phyloP scores from a whole-genome alignment of 2,113 vertebrate species.

The Empidonax traillii region DNA sequence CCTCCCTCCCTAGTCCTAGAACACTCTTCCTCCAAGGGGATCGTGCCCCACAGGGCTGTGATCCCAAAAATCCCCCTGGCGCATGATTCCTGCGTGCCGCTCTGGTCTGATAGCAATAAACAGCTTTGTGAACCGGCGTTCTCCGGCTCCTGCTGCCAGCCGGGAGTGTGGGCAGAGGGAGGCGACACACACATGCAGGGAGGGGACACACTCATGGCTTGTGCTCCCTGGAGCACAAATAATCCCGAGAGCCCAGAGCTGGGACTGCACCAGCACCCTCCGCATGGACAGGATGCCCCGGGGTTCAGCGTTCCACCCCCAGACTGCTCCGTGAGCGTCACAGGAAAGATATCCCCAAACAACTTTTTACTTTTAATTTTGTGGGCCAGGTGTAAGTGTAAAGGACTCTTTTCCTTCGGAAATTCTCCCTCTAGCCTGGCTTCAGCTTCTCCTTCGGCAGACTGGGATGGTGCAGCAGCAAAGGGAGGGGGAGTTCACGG shows the following conservation, averaged over 20 bases:
- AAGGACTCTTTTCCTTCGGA: not conserved
- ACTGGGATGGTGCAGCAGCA: not conserved
- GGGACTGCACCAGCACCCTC: not conserved
- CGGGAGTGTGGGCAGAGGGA: not conserved
- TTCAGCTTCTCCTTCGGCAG: not conserved
- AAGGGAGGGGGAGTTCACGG: rapidly evolving
- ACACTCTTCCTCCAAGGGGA: rapidly evolving
- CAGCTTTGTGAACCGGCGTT: rapidly evolving
- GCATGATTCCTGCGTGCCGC: not conserved
- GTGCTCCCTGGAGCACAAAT: rapidly evolving
- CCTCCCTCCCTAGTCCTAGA: rapidly evolving
- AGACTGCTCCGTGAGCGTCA: not conserved
- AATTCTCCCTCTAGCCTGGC: not conserved
- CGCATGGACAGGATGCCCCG: rapidly evolving
- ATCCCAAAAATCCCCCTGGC: not conserved
- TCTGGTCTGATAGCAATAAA: not conserved
- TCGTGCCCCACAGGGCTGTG: rapidly evolving
- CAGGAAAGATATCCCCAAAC: not conserved
- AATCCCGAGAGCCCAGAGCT: too few species aligned
- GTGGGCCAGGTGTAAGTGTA: not conserved
- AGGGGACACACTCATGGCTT: not conserved
- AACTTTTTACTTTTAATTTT: not conserved
- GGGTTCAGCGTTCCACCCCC: not conserved
- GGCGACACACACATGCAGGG: not conserved
- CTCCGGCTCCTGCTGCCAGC: not conserved